phyloP scores from a whole-genome alignment of 2,888 invertebrate genomes.

The Anthrax anthrax region DNA sequence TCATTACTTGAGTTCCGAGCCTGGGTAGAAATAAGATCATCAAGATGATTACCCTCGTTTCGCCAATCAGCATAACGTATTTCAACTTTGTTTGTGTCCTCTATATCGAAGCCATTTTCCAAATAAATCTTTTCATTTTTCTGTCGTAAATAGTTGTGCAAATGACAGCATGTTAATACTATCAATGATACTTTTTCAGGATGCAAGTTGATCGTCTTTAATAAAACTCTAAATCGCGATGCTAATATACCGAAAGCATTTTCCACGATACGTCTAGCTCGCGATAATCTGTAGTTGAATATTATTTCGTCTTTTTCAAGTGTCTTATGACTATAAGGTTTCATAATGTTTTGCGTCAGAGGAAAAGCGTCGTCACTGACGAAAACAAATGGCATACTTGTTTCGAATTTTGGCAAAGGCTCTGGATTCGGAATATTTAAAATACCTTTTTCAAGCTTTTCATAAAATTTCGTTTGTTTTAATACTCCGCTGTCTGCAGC shows the following conservation, averaged over 20 bases:
- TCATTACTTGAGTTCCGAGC: neutral
- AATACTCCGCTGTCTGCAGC: too few relatives aligned
- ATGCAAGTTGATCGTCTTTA: neutral
- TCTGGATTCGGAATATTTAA: conserved; percentile 5
- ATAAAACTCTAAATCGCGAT: too few relatives aligned
- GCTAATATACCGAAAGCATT: too few relatives aligned
- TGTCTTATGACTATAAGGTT: conserved; percentile 1
- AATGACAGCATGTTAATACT: neutral
- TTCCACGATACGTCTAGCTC: neutral
- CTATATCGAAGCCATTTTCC: too few relatives aligned
- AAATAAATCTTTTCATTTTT: too few relatives aligned
- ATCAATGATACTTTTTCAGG: neutral
- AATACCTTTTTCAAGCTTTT: neutral
- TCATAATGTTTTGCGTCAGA: neutral
- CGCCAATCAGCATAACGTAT: neutral
- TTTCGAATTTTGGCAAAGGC: neutral
- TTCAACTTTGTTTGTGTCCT: neutral
- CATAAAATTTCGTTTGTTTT: neutral
- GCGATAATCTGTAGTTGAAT: conserved; percentile 2
- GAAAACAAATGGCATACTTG: neutral
- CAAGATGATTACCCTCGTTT: neutral
- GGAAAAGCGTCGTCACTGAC: conserved; percentile 1
- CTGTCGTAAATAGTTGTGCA: neutral
- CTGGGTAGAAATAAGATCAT: too few relatives aligned
- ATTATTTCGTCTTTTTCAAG: neutral